Percentiles rank a stretch among this genome's conserved stretches.
Evolutionary conservation across 2,113 vertebrate genomes (phyloP).

Genomic region (Micronisus gabar): DNA sequence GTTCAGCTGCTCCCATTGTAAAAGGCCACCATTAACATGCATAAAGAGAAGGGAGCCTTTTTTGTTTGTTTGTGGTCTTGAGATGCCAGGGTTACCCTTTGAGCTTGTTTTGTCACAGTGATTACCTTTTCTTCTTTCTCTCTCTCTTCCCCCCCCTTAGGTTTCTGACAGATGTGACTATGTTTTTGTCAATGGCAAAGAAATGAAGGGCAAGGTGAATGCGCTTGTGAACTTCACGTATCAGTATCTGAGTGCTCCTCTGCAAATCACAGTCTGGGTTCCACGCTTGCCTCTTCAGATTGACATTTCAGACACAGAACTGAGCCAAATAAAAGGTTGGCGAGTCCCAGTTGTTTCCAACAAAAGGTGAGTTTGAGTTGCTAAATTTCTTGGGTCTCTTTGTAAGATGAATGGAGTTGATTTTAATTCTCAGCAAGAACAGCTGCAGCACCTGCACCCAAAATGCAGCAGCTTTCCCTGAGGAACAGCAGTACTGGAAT

Average conservation of each 20-base stretch:
- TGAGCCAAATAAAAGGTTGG: slow-evolving; percentile 97
- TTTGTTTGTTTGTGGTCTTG: background rate
- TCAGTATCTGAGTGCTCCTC: slow-evolving; percentile 84
- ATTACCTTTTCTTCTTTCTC: background rate
- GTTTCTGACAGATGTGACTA: slow-evolving; percentile 95
- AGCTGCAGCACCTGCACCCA: background rate
- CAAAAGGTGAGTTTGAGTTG: slow-evolving; percentile 80
- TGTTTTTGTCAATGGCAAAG: slow-evolving; percentile 93
- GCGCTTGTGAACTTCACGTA: slow-evolving; percentile 91
- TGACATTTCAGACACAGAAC: slow-evolving; percentile 91
- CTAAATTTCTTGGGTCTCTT: background rate
- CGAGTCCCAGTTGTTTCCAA: slow-evolving; percentile 81
- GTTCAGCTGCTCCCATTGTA: background rate
- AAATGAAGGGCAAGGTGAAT: slow-evolving; percentile 89
- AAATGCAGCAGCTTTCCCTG: background rate
- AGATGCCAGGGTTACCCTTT: background rate
- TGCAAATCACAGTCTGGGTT: slow-evolving; percentile 91
- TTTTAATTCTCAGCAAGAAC: background rate
- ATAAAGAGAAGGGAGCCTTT: background rate
- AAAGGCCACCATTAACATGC: background rate
- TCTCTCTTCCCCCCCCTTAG: slow-evolving; percentile 44
- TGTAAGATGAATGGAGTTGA: background rate
- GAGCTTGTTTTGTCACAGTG: background rate
- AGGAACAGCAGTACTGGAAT: background rate
- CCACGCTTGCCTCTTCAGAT: slow-evolving; percentile 95